These are phyloP conservation scores for Ceratina calcarata DNA, from an alignment of 1,140 invertebrate genomes.

Conservation along the genomic window DNA sequence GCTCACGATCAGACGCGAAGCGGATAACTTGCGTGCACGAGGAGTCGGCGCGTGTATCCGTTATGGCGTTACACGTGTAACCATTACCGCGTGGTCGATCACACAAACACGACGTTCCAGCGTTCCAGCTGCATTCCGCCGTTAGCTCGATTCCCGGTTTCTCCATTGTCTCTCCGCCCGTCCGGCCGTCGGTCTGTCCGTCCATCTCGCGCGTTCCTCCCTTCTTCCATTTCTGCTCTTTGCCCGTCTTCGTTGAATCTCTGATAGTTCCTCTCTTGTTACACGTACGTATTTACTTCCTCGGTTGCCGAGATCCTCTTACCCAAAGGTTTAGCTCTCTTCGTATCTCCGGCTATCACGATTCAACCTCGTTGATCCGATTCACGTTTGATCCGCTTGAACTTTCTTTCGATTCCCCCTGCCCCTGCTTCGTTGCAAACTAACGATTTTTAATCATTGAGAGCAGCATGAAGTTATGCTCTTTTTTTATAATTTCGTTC, in stretches of 20 bases:
- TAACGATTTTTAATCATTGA: too few relatives aligned
- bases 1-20: conserved; percentile 47
- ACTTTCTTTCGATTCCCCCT: neutral
- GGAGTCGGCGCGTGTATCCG: conserved; percentile 46
- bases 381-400: conserved; percentile 7
- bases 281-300: neutral
- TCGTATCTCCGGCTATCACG: too few relatives aligned
- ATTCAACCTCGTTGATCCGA: conserved; percentile 7
- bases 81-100: conserved; percentile 65
- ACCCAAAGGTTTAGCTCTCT: conserved; percentile 3
- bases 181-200: neutral
- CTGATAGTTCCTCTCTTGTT: neutral
- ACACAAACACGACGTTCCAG: conserved; percentile 45
- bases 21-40: conserved; percentile 42
- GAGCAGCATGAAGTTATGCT: too few relatives aligned
- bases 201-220: neutral
- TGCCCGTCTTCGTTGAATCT: neutral
- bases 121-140: conserved; percentile 67
- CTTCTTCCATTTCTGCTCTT: neutral
- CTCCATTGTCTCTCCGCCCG: neutral
- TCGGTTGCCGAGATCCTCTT: neutral
- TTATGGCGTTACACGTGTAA: conserved; percentile 55
- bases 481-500: too few relatives aligned
- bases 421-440: neutral
- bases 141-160: conserved; percentile 50